Evolutionary conservation across 2,888 invertebrate species (phyloP).

Genomic region (Callinectes sapidus): DNA sequence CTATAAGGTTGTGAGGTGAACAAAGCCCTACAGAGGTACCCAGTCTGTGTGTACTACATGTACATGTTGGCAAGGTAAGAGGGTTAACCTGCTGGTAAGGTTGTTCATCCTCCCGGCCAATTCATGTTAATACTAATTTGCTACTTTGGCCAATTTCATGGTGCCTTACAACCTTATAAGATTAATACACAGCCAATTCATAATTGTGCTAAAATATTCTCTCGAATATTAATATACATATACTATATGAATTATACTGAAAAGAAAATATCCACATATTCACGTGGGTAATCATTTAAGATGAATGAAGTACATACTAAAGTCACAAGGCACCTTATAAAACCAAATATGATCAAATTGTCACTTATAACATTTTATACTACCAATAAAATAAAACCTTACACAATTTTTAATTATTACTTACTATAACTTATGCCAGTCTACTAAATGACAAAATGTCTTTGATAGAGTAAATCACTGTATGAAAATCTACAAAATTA

Average conservation of each 20-base stretch:
- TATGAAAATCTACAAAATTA: neutral
- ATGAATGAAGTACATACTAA: neutral
- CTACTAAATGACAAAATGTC: neutral
- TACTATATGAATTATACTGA: neutral
- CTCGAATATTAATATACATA: neutral
- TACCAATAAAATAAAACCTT: neutral
- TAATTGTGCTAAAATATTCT: neutral
- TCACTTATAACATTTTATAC: neutral
- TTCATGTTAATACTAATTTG: neutral
- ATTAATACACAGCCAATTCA: neutral
- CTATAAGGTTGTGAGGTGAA: neutral
- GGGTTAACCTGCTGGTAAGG: neutral
- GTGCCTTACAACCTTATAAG: neutral
- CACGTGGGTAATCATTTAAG: neutral
- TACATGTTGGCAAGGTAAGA: neutral
- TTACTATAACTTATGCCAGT: neutral
- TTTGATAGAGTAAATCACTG: neutral
- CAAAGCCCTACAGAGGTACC: neutral
- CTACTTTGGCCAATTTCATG: neutral
- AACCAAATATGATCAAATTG: neutral
- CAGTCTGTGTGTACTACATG: neutral
- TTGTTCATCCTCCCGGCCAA: neutral
- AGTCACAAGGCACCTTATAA: neutral
- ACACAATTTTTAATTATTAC: neutral
- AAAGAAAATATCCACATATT: too few relatives aligned